Evolutionary conservation across 2,888 invertebrate species (phyloP).

Genomic region (Nomada lathburiana): DNA sequence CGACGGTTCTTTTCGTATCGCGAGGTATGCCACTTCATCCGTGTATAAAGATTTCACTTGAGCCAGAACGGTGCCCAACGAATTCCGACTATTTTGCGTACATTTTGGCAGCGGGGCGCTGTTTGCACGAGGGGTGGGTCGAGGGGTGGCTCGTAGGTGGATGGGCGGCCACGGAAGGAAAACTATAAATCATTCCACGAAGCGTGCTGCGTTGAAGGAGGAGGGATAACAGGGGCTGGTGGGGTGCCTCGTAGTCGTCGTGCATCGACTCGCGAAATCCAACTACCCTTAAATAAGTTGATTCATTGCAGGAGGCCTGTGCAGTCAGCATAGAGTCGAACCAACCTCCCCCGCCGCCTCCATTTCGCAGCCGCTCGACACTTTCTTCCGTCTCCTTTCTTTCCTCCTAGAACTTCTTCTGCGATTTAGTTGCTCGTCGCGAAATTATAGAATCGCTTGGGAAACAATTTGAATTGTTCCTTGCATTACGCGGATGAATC

Average conservation of each 20-base stretch:
- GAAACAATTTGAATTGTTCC: neutral
- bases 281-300: slow-evolving; percentile 84
- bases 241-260: slow-evolving; percentile 77
- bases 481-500: neutral
- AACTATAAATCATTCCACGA: slow-evolving; percentile 76
- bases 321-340: slow-evolving; percentile 67
- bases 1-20: slow-evolving; percentile 8
- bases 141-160: slow-evolving; percentile 47
- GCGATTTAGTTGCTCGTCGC: neutral
- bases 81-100: slow-evolving; percentile 78
- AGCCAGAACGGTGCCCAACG: slow-evolving; percentile 49
- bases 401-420: slow-evolving; percentile 39
- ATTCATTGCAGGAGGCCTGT: slow-evolving; percentile 81
- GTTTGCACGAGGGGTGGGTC: slow-evolving; percentile 54
- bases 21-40: neutral
- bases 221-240: slow-evolving; percentile 64
- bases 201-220: slow-evolving; percentile 67
- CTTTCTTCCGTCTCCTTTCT: slow-evolving; percentile 17
- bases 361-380: slow-evolving; percentile 36
- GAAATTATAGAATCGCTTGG: neutral
- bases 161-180: slow-evolving; percentile 73
- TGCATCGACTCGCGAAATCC: slow-evolving; percentile 84
- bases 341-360: slow-evolving; percentile 30
- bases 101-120: slow-evolving; percentile 74
- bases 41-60: slow-evolving; percentile 8